These are phyloP conservation scores for Antheraea yamamai DNA, from an alignment of 2,888 invertebrate genomes.

Conservation along the genomic window DNA sequence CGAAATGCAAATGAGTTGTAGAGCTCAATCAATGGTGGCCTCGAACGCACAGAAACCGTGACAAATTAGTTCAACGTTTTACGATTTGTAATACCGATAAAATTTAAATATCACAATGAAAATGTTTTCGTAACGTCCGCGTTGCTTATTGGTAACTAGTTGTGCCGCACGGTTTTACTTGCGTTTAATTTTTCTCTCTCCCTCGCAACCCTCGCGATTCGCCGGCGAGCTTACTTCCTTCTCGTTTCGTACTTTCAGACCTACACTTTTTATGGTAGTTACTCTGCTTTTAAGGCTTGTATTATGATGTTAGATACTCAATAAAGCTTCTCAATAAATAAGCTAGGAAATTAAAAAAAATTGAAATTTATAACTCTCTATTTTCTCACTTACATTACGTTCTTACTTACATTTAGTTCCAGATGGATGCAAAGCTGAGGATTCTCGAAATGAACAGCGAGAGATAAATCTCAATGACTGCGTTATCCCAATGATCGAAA, in stretches of 20 bases:
- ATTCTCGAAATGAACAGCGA: not conserved
- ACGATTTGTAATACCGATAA: not conserved
- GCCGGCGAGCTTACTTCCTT: too few species aligned
- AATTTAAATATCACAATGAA: not conserved
- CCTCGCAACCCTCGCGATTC: too few species aligned
- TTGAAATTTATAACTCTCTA: not conserved
- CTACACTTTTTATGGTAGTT: too few species aligned
- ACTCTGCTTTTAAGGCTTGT: too few species aligned
- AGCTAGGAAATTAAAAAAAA: not conserved
- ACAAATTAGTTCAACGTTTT: slow-evolving; percentile 29
- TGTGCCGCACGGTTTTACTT: too few species aligned
- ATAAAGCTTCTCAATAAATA: too few species aligned
- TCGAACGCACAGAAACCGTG: slow-evolving; percentile 28
- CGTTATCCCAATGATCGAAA: not conserved
- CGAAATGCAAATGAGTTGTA: slow-evolving; percentile 50
- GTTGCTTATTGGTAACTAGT: not conserved
- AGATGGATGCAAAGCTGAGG: not conserved
- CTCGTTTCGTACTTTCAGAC: too few species aligned
- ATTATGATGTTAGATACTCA: too few species aligned
- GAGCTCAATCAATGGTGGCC: slow-evolving; percentile 27
- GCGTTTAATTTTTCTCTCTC: too few species aligned
- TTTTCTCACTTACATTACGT: not conserved
- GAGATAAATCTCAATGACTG: not conserved
- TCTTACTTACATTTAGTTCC: not conserved
- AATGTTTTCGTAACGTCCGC: not conserved